Evolutionary conservation across 2,797 vertebrate genomes (phyloP).

Genomic region (Philypnodon macrostomus): DNA sequence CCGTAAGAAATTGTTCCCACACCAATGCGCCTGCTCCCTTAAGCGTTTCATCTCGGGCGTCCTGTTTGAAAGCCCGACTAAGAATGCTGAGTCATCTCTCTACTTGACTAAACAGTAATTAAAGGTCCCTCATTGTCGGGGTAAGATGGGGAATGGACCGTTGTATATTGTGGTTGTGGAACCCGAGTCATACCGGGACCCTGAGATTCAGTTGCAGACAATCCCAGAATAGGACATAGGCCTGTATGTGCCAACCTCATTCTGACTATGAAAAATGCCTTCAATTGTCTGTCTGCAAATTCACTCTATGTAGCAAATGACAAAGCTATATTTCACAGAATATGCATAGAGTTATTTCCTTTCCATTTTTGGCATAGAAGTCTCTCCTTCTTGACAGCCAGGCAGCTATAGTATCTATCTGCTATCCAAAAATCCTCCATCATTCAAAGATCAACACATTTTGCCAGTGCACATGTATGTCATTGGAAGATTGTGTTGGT

Average conservation of each 20-base stretch:
- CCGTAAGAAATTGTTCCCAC: conserved; percentile 23
- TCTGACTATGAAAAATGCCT: not conserved
- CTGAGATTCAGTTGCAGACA: not conserved
- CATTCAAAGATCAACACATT: conserved; percentile 7
- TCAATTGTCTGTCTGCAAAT: conserved; percentile 1
- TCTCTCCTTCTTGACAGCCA: not conserved
- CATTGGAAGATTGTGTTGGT: conserved; percentile 62
- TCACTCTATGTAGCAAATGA: not conserved
- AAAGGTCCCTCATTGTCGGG: conserved; percentile 12
- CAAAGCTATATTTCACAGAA: not conserved
- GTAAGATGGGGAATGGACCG: not conserved
- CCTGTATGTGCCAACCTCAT: not conserved
- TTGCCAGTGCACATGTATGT: conserved; percentile 28
- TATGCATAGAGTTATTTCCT: not conserved
- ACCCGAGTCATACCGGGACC: not conserved
- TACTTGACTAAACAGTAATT: conserved; percentile 21
- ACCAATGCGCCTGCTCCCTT: conserved; percentile 14
- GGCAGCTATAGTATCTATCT: not conserved
- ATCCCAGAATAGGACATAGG: not conserved
- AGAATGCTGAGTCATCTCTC: conserved; percentile 35
- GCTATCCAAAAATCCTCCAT: not conserved
- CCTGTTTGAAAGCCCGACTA: conserved; percentile 12
- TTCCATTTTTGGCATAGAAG: not conserved
- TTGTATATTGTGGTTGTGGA: not conserved
- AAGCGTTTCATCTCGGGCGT: too few species aligned